Conservation (phyloP, 1,140 invertebrate genomes). For the Latrodectus geometricus region DNA sequence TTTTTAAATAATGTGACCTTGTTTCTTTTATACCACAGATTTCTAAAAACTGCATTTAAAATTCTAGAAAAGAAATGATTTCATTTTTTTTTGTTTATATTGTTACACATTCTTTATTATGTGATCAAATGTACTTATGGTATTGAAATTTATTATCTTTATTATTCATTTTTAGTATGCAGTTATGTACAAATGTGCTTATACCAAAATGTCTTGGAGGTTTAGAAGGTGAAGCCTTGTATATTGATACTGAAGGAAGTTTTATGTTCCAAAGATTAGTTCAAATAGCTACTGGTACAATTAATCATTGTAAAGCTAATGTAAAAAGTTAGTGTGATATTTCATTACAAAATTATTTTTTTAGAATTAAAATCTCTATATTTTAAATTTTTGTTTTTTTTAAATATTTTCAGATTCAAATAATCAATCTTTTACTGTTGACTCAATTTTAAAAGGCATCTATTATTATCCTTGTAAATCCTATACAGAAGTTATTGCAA, state of each 20-base stretch:
- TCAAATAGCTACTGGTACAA: constrained; percentile 68
- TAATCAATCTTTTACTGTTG: constrained; percentile 65
- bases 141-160: background rate
- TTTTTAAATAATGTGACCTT: too few relatives aligned
- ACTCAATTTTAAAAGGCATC: constrained; percentile 69
- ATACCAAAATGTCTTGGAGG: constrained; percentile 78
- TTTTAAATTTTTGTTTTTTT: background rate
- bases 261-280: constrained; percentile 77
- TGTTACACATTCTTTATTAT: too few relatives aligned
- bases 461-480: constrained; percentile 70
- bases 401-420: constrained; percentile 22
- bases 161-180: constrained; percentile 75
- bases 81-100: too few relatives aligned
- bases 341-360: background rate
- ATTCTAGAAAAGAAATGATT: too few relatives aligned
- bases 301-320: constrained; percentile 55
- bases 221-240: constrained; percentile 78
- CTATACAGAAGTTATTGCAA: constrained; percentile 68
- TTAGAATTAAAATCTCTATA: background rate
- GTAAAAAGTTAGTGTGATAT: background rate
- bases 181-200: constrained; percentile 82
- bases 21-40: too few relatives aligned
- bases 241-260: constrained; percentile 83
- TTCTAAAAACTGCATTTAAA: too few relatives aligned
- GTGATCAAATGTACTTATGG: too few relatives aligned